Base-by-base conservation (phyloP, 2,113 vertebrate species). In the Elephas maximus region DNA sequence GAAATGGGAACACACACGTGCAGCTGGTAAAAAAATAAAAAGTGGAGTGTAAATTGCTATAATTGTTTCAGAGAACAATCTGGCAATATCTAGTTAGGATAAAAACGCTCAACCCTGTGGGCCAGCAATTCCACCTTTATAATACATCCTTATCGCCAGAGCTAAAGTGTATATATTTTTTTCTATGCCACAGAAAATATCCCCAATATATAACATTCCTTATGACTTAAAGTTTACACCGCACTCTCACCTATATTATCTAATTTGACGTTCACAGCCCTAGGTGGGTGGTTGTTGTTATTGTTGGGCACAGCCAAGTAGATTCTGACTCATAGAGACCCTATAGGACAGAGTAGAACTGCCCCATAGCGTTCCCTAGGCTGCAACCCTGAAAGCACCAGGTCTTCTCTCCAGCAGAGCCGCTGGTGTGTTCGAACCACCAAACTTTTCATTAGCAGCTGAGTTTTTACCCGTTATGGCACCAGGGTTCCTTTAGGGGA, bases 61-160 rank as follows among this genome's bases (percentile, higher is more conserved):
- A 14, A 79, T 88, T 10, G 0, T 96, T 88, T 89, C 5, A 62
- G 77, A 94, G 85, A 92, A 60, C 65, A 67, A 88, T 90, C 67
- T 96, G 95, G 86, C 74, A 21, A 44, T 60, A 91, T 81, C 84
- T 74, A 30, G 80, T 88, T 78, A 90, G 91, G 88, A 82, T 67
- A 63, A 62, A 93, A 92, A 82, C 0, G 6, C 60, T 81, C 83
- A 41, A 80, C 60, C 86, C 62, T 3, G 2, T 51, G 51, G 45
- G 51, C 92, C 26, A 8, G 90, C 8, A n/a, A 44, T 79, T 87
- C 45, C 23, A 37, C 60, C 85, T 88, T 17, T n/a, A 23, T 48
- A 81, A 90, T 90, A 96, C 86, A 96, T 69, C 74, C 73, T 82
- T 18, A 73, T 60, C 88, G 28, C 78, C 62, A 30, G 90, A 90